Evolutionary conservation across 1,140 invertebrate genomes (phyloP).

Genomic region (Leucophenga varia): DNA sequence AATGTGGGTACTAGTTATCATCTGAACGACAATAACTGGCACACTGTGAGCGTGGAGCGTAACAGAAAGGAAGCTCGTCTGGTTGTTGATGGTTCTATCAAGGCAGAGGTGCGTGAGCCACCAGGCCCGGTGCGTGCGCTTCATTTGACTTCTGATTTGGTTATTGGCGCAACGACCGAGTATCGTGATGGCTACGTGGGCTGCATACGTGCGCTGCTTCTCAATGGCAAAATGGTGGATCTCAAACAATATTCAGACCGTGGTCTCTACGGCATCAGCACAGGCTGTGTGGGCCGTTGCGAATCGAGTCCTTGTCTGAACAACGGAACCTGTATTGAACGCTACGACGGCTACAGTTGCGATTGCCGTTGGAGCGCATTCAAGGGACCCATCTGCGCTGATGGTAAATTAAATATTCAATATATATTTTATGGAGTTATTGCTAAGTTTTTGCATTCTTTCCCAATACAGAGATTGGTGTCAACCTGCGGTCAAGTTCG

Average conservation of each 20-base stretch:
- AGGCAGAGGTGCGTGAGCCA: conserved; percentile 80
- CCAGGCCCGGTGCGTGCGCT: conserved; percentile 80
- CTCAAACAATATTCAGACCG: conserved; percentile 69
- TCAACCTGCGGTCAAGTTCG: conserved; percentile 84
- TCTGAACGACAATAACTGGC: conserved; percentile 90
- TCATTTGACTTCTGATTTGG: conserved; percentile 78
- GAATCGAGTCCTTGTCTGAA: conserved; percentile 90
- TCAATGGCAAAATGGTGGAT: conserved; percentile 88
- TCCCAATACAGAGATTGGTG: conserved; percentile 81
- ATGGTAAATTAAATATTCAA: conserved; percentile 75
- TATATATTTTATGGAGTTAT: too few relatives aligned
- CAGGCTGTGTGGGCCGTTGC: conserved; percentile 89
- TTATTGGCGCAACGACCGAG: conserved; percentile 81
- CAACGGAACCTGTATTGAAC: conserved; percentile 91
- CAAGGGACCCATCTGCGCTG: conserved; percentile 96
- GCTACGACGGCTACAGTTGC: conserved; percentile 89
- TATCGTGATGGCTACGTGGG: conserved; percentile 92
- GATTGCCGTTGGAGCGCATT: conserved; percentile 98
- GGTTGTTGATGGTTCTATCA: conserved; percentile 81
- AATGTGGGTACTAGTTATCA: conserved; percentile 79
- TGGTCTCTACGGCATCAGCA: conserved; percentile 73
- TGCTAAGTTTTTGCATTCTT: too few relatives aligned
- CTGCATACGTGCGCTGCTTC: conserved; percentile 84
- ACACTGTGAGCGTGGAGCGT: conserved; percentile 92
- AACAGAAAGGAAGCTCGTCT: conserved; percentile 86